Base-by-base conservation (phyloP, 2,797 vertebrate genomes). In the Ctenochaetus hawaiiensis region DNA sequence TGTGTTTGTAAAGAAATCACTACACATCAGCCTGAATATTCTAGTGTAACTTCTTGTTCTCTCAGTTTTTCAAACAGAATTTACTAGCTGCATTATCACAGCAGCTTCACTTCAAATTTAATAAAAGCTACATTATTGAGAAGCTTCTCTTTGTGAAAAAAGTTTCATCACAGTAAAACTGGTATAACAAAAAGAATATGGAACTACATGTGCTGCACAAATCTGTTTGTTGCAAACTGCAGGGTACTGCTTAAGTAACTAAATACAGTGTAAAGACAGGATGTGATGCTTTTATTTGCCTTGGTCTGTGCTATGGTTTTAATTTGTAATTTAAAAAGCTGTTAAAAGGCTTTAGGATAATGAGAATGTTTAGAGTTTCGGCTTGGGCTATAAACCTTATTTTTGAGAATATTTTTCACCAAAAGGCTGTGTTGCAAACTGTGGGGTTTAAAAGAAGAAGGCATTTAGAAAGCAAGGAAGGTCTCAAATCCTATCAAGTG, bases 141-240 rank as follows among this genome's bases (percentile, higher is more conserved):
- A 11, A 39, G 52, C 37, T 18, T 44, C 43, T 74, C 39, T 49
- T 49, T 23, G 26, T 39, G n/a, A 65, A 34, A 34, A 34, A 34
- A 34, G 30, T 34, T 34, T 34, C n/a, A n/a, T 43, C 37, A 52
- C 30, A 44, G 39, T 0, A 11, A 56, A 43, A 14, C 18, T 30
- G 34, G 14, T 49, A 39, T 51, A 26, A 53, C 30, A 52, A 75
- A 26, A 26, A 41, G 53, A 76, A 41, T 58, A 72, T 72, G 9
- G 48, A 17, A 37, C 52, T 41, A 12, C 39, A 10, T 18, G 41
- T 58, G 39, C 8, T n/a, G 20, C 6, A 8, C 43, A 48, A 41
- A 30, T 5, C 22, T 67, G 44, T 37, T 16, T 8, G 17, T 34
- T 45, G 41, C 9, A 56, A 39, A 45, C 37, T 12, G n/a, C 14